phyloP scores from a whole-genome alignment of 2,113 vertebrate genomes.

The Agelaius phoeniceus region DNA sequence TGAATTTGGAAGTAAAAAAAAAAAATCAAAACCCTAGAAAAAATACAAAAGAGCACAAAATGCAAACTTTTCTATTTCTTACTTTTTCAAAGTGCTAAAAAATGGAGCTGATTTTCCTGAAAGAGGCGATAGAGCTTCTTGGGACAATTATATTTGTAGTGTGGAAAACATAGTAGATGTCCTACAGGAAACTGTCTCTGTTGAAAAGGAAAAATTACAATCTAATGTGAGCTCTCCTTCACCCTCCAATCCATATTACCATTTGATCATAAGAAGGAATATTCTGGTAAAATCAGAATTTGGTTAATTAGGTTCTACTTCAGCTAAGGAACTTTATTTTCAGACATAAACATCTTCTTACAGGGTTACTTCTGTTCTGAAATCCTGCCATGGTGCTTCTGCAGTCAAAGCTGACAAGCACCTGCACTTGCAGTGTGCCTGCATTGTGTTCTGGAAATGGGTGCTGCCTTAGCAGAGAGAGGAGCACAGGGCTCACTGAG shows the following conservation, averaged over 20 bases:
- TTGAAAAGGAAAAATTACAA: not conserved
- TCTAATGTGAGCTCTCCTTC: not conserved
- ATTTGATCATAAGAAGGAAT: not conserved
- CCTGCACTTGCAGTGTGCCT: not conserved
- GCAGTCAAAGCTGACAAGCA: not conserved
- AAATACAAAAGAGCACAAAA: not conserved
- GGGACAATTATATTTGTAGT: not conserved
- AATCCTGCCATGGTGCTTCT: not conserved
- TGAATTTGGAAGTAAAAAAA: not conserved
- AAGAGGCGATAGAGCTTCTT: not conserved
- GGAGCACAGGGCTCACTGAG: not conserved
- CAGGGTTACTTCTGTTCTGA: not conserved
- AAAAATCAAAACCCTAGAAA: not conserved
- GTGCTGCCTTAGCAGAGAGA: not conserved
- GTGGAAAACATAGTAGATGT: not conserved
- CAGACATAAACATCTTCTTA: not conserved
- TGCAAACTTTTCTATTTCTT: not conserved
- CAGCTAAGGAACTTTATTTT: not conserved
- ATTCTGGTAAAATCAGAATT: not conserved
- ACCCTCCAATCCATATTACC: not conserved
- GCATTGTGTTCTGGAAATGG: rapidly evolving
- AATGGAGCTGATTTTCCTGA: not conserved
- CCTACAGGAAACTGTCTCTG: not conserved
- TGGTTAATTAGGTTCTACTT: not conserved
- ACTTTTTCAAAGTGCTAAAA: not conserved